Conservation (phyloP, 2,888 invertebrate species). For the Drosophila colorata region DNA sequence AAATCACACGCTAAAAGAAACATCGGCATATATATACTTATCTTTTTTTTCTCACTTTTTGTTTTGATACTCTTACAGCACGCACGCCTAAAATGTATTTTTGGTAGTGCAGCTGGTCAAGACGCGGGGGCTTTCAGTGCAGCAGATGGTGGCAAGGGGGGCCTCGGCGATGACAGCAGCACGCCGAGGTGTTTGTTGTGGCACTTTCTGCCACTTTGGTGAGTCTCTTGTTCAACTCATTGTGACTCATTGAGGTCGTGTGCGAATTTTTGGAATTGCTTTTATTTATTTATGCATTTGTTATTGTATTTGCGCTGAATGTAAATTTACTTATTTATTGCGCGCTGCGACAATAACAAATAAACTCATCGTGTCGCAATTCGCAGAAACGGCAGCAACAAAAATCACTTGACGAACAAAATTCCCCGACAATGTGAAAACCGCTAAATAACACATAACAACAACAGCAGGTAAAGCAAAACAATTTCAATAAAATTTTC, state of each 20-base stretch:
- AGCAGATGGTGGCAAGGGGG: background rate
- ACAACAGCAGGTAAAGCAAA: conserved; percentile 7
- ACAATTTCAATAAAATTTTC: conserved; percentile 49
- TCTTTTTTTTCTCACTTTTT: background rate
- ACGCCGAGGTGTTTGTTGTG: conserved; percentile 41
- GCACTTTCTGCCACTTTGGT: conserved; percentile 44
- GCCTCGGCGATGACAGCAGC: conserved; percentile 16
- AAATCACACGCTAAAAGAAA: conserved; percentile 12
- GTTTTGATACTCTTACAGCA: conserved; percentile 4
- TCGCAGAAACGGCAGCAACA: conserved; percentile 56
- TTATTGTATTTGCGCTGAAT: conserved; percentile 73
- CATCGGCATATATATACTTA: background rate
- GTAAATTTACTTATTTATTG: conserved; percentile 76
- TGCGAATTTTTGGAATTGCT: conserved; percentile 80
- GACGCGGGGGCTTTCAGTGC: background rate
- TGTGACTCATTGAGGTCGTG: conserved; percentile 76
- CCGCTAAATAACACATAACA: conserved; percentile 31
- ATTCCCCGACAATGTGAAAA: conserved; percentile 42
- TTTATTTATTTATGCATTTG: conserved; percentile 78
- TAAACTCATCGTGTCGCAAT: conserved; percentile 60
- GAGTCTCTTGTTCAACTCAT: conserved; percentile 17
- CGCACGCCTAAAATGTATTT: conserved; percentile 36
- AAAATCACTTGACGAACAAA: conserved; percentile 53
- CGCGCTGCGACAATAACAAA: conserved; percentile 51
- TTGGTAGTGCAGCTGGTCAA: conserved; percentile 2